Conservation (phyloP, 2,888 invertebrate species). For the Cephus rjabovi region DNA sequence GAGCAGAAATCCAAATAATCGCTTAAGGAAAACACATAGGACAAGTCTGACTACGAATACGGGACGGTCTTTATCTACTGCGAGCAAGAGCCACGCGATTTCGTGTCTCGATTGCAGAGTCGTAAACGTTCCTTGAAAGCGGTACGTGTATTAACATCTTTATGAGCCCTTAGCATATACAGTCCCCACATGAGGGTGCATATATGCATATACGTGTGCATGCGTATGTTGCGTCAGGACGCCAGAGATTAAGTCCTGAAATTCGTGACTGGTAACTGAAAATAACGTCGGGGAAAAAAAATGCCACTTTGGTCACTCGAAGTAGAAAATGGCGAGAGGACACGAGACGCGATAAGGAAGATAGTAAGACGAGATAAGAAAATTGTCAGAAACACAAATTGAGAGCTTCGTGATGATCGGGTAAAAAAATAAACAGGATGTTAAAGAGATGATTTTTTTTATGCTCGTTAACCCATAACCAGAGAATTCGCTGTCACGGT, state of each 20-base stretch:
- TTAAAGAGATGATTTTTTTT: not conserved
- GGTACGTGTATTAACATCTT: not conserved
- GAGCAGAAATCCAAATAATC: not conserved
- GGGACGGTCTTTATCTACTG: not conserved
- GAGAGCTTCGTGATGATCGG: not conserved
- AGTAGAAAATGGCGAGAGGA: not conserved
- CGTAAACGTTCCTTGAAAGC: not conserved
- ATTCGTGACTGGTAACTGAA: not conserved
- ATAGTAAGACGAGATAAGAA: not conserved
- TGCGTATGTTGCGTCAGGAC: not conserved
- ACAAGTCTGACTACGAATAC: not conserved
- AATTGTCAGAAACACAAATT: not conserved
- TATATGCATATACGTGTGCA: not conserved
- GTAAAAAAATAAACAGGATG: not conserved
- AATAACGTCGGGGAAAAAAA: not conserved
- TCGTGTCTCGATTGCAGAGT: conserved; percentile 2
- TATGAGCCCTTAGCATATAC: not conserved
- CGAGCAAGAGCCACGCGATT: not conserved
- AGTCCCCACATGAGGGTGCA: not conserved
- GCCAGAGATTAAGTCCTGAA: not conserved
- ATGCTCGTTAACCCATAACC: no score
- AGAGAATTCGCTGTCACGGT: not conserved
- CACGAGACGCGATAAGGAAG: not conserved
- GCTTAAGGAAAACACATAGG: not conserved
- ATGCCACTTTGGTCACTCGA: not conserved